Percentiles rank a stretch among this genome's conserved stretches.
phyloP scores from a whole-genome alignment of 1,140 invertebrate species.

The Dendroctonus valens region DNA sequence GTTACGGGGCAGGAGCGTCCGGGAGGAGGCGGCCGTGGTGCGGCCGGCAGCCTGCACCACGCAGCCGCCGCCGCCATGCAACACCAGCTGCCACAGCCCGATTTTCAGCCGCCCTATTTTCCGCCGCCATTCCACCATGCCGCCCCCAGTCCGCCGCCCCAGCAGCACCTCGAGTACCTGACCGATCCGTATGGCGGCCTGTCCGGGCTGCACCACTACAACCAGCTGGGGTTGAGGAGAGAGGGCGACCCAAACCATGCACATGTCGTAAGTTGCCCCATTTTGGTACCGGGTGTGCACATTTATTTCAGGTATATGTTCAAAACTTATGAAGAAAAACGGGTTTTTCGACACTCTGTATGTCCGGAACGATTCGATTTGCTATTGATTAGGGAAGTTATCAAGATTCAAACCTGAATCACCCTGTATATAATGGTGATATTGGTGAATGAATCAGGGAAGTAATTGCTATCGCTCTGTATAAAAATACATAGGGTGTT shows the following conservation, averaged over 20 bases:
- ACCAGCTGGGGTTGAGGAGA: conserved; percentile 47
- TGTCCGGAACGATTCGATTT: no score
- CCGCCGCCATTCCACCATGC: conserved; percentile 83
- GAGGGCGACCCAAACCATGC: conserved; percentile 48
- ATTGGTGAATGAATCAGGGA: no score
- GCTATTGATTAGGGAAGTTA: background rate
- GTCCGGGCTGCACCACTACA: conserved; percentile 48
- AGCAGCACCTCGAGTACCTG: conserved; percentile 49
- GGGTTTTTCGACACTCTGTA: no score
- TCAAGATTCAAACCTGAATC: background rate
- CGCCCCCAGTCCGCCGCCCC: conserved; percentile 50
- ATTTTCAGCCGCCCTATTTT: conserved; percentile 95
- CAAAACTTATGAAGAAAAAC: no score
- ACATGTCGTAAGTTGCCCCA: conserved; percentile 46
- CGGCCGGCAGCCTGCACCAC: conserved; percentile 57
- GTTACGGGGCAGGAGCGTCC: conserved; percentile 66
- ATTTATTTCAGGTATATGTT: no score
- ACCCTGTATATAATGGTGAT: background rate
- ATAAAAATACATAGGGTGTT: no score
- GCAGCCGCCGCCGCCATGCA: conserved; percentile 60
- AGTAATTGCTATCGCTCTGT: no score
- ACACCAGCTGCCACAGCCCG: conserved; percentile 60
- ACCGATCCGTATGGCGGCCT: conserved; percentile 49
- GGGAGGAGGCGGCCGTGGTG: conserved; percentile 57
- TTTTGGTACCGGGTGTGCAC: no score